Conservation (phyloP, 2,888 invertebrate species). For the Lottia scabra region DNA sequence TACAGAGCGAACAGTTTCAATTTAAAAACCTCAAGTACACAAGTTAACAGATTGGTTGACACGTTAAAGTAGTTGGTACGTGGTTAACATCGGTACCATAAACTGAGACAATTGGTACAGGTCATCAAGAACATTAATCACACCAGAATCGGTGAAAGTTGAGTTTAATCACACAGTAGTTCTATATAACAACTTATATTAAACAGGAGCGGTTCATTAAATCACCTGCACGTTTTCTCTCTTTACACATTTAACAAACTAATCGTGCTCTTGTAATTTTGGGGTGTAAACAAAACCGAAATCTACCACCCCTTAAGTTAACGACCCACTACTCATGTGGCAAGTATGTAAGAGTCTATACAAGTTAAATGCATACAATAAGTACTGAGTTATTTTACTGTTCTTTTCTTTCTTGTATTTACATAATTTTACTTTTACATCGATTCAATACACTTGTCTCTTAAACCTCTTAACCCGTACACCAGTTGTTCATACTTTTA, state of each 20-base stretch:
- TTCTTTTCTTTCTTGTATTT: no score
- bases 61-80: no score
- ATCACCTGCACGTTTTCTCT: conserved; percentile 8
- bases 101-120: not conserved
- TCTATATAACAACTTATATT: not conserved
- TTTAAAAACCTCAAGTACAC: no score
- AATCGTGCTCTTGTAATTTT: conserved; percentile 20
- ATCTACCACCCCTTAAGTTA: conserved; percentile 21
- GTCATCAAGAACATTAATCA: not conserved
- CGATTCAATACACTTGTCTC: no score
- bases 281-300: conserved; percentile 18
- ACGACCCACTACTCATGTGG: conserved; percentile 1
- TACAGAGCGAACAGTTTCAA: no score
- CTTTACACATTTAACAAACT: conserved; percentile 17
- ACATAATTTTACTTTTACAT: no score
- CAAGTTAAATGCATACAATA: no score
- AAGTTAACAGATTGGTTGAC: no score
- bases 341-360: not conserved
- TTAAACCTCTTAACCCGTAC: no score
- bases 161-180: not conserved
- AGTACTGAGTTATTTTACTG: no score
- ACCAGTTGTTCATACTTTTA: no score
- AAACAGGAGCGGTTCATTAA: conserved; percentile 11
- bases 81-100: no score
- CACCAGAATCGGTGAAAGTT: not conserved